phyloP scores from a whole-genome alignment of 2,888 invertebrate species.

The Nymphalis urticae region DNA sequence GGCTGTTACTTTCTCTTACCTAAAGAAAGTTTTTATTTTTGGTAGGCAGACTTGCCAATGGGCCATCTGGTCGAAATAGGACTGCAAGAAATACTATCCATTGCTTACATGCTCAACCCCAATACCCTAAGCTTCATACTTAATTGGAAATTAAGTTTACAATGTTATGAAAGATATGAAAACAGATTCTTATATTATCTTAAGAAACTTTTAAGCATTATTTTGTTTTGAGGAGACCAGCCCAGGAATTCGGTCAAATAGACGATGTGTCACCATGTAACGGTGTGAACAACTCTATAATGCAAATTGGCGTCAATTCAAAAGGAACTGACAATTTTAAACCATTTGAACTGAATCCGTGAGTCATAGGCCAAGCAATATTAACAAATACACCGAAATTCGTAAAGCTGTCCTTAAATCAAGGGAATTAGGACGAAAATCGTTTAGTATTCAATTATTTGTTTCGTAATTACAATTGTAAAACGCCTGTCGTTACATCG shows the following conservation, averaged over 20 bases:
- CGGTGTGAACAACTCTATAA: conserved; percentile 47
- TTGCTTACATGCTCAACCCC: too few relatives aligned
- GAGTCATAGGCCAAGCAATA: conserved; percentile 35
- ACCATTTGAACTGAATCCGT: conserved; percentile 43
- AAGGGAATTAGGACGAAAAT: conserved; percentile 17
- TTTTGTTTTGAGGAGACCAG: conserved; percentile 16
- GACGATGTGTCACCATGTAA: conserved; percentile 41
- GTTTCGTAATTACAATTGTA: neutral
- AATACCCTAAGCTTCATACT: too few relatives aligned
- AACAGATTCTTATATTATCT: neutral
- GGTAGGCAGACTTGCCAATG: too few relatives aligned
- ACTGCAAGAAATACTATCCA: too few relatives aligned
- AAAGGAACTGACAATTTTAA: conserved; percentile 61
- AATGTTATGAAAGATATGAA: too few relatives aligned
- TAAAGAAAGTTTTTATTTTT: too few relatives aligned
- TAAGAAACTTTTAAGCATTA: neutral
- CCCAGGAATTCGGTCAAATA: conserved; percentile 46
- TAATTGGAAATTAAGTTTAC: too few relatives aligned
- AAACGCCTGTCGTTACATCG: conserved; percentile 28
- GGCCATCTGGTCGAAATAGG: too few relatives aligned
- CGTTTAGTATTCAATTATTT: neutral
- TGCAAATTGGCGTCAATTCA: conserved; percentile 59
- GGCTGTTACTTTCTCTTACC: too few relatives aligned
- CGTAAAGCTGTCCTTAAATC: conserved; percentile 2
- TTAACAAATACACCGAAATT: conserved; percentile 9